Percentiles rank a stretch among this genome's conserved stretches.
phyloP scores from a whole-genome alignment of 2,888 invertebrate species.

The Yponomeuta plumbellus region DNA sequence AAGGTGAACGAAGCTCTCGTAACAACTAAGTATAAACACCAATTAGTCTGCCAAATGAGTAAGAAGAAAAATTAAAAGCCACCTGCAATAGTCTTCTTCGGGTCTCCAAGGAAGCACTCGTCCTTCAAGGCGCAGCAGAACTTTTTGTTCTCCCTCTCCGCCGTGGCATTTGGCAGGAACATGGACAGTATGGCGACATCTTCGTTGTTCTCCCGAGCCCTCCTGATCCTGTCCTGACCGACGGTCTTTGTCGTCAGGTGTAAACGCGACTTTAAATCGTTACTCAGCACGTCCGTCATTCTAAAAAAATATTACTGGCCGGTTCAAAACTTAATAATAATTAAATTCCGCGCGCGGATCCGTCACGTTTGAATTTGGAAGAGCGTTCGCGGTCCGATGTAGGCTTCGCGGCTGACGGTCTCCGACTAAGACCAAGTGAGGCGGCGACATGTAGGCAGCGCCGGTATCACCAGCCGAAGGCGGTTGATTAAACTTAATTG shows the following conservation, averaged over 20 bases:
- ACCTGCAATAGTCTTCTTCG: slow-evolving; percentile 88
- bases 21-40: too few species aligned
- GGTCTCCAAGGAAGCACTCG: slow-evolving; percentile 86
- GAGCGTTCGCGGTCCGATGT: slow-evolving; percentile 27
- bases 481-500: slow-evolving; percentile 42
- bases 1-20: neutral
- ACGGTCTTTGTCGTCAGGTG: slow-evolving; percentile 87
- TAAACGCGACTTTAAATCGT: slow-evolving; percentile 84
- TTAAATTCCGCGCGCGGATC: slow-evolving; percentile 14
- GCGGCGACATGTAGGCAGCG: slow-evolving; percentile 25
- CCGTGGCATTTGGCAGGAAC: slow-evolving; percentile 83
- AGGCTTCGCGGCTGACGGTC: slow-evolving; percentile 66
- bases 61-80: slow-evolving; percentile 29
- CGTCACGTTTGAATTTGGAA: slow-evolving; percentile 24
- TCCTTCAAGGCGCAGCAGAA: slow-evolving; percentile 87
- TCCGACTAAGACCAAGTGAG: slow-evolving; percentile 47
- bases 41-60: too few species aligned
- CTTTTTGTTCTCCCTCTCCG: slow-evolving; percentile 81
- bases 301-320: slow-evolving; percentile 70
- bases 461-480: slow-evolving; percentile 37
- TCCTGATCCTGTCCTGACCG: slow-evolving; percentile 87
- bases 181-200: slow-evolving; percentile 92
- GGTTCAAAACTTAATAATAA: slow-evolving; percentile 23
- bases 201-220: slow-evolving; percentile 89
- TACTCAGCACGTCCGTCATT: slow-evolving; percentile 83